Evolutionary conservation across 2,888 invertebrate genomes (phyloP).

Genomic region (Heteropelma amictum): DNA sequence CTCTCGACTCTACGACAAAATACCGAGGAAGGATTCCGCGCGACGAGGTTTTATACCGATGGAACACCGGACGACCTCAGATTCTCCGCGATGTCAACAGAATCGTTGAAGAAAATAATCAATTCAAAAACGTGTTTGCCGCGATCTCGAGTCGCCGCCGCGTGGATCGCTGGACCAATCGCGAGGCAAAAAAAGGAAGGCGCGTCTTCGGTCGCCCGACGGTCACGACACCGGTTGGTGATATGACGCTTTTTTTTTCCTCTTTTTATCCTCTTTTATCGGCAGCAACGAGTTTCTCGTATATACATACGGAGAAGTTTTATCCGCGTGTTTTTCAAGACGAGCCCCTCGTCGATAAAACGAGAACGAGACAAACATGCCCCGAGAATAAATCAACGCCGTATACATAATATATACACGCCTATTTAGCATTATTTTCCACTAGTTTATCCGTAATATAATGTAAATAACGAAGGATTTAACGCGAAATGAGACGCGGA

Average conservation of each 20-base stretch:
- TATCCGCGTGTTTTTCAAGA: slow-evolving; percentile 31
- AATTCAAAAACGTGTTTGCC: slow-evolving; percentile 68
- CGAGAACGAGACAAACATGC: not conserved
- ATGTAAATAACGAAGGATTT: too few relatives aligned
- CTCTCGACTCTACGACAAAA: slow-evolving; percentile 40
- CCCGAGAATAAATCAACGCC: slow-evolving; percentile 1
- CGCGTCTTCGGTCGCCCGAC: slow-evolving; percentile 55
- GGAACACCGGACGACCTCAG: slow-evolving; percentile 61
- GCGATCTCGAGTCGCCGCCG: slow-evolving; percentile 22
- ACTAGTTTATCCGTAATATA: not conserved
- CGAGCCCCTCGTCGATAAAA: not conserved
- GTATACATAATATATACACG: too few relatives aligned
- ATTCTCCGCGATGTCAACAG: slow-evolving; percentile 45
- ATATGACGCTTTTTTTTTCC: slow-evolving; percentile 25
- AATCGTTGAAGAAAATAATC: slow-evolving; percentile 60
- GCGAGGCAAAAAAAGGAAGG: slow-evolving; percentile 57
- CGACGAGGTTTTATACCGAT: slow-evolving; percentile 65
- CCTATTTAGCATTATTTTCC: not conserved
- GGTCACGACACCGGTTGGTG: slow-evolving; percentile 58
- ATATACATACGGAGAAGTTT: slow-evolving; percentile 16
- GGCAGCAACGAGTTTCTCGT: not conserved
- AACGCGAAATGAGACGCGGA: too few relatives aligned
- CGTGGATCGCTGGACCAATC: slow-evolving; percentile 63
- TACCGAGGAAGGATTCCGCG: slow-evolving; percentile 44
- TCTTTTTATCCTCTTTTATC: not conserved